Conservation (phyloP, 2,797 vertebrate genomes). For the Peromyscus melanophrys region DNA sequence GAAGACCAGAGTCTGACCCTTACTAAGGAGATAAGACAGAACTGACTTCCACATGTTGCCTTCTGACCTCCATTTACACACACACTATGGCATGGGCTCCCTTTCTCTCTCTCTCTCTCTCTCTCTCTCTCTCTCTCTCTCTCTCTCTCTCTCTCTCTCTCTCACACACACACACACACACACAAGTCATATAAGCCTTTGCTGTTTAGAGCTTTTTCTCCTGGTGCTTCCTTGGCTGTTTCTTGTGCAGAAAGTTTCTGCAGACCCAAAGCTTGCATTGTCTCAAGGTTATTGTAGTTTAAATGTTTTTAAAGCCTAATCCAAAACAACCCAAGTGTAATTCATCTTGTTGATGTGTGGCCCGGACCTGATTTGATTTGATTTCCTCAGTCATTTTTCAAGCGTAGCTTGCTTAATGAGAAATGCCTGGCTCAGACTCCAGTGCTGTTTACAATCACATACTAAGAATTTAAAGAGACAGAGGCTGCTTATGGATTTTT, state of each 20-base stretch:
- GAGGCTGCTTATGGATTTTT: constrained; percentile 11
- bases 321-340: constrained; percentile 17
- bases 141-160: too few relatives aligned
- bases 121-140: too few relatives aligned
- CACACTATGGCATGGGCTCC: neutral
- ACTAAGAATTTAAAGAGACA: constrained; percentile 3
- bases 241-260: neutral
- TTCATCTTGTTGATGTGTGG: neutral
- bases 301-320: neutral
- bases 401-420: neutral
- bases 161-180: neutral
- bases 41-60: neutral
- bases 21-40: neutral
- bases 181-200: neutral
- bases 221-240: neutral
- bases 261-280: neutral
- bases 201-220: neutral
- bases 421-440: neutral
- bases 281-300: constrained; percentile 29
- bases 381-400: constrained; percentile 33
- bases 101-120: too few relatives aligned
- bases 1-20: neutral
- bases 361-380: constrained; percentile 24
- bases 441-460: neutral
- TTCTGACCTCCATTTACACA: neutral